Percentiles rank a stretch among this genome's conserved stretches.
Conservation (phyloP, 2,797 vertebrate genomes). For the Lycodopsis pacificus region DNA sequence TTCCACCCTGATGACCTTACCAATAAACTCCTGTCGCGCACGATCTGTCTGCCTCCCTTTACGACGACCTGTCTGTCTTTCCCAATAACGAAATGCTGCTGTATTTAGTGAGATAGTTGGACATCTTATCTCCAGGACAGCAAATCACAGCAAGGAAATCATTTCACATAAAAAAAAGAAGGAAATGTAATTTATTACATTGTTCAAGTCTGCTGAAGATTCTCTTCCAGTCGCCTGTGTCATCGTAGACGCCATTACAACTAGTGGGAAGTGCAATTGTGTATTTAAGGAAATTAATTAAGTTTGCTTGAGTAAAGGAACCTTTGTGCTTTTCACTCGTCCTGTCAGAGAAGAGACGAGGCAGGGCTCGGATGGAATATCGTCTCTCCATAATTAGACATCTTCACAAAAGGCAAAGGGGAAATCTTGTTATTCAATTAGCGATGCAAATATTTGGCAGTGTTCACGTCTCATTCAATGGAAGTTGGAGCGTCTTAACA, state of each 20-base stretch:
- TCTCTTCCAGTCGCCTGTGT: slow-evolving; percentile 21
- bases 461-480: slow-evolving; percentile 27
- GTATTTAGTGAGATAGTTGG: slow-evolving; percentile 23
- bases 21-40: neutral
- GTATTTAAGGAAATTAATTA: slow-evolving; percentile 45
- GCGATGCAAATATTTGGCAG: slow-evolving; percentile 38
- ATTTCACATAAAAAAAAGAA: neutral
- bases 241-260: slow-evolving; percentile 25
- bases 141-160: slow-evolving; percentile 26
- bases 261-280: slow-evolving; percentile 16
- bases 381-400: slow-evolving; percentile 40
- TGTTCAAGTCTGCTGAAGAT: slow-evolving; percentile 15
- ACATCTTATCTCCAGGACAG: slow-evolving; percentile 14
- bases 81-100: neutral
- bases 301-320: slow-evolving; percentile 16
- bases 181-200: slow-evolving; percentile 27
- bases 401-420: slow-evolving; percentile 21
- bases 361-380: slow-evolving; percentile 25
- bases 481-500: slow-evolving; percentile 20
- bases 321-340: neutral
- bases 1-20: slow-evolving; percentile 1
- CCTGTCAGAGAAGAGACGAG: slow-evolving; percentile 14
- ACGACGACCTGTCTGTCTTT: neutral
- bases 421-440: slow-evolving; percentile 44
- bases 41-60: neutral